Percentiles rank a stretch among this genome's conserved stretches.
phyloP scores from a whole-genome alignment of 2,888 invertebrate genomes.

The Troides helena region DNA sequence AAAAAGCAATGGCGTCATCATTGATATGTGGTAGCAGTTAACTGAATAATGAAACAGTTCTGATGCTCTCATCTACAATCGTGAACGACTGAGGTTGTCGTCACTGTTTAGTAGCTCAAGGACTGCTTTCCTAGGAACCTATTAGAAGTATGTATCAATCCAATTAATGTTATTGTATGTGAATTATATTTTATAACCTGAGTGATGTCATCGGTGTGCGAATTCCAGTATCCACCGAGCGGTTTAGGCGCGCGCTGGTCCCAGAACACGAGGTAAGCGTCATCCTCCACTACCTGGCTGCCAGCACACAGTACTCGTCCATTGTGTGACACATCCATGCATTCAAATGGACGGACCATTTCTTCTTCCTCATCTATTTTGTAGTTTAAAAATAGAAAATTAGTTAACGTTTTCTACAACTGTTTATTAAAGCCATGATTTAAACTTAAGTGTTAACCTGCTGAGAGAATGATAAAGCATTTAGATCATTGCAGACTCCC shows the following conservation, averaged over 20 bases:
- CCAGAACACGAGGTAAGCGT: constrained; percentile 90
- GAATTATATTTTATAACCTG: constrained; percentile 64
- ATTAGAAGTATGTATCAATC: no score
- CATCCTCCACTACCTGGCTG: constrained; percentile 84
- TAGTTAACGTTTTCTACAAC: background rate
- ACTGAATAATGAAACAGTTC: no score
- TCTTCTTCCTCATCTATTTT: constrained; percentile 58
- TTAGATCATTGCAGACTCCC: no score
- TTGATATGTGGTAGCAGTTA: no score
- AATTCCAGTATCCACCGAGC: constrained; percentile 90
- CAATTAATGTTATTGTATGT: no score
- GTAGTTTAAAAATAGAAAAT: background rate
- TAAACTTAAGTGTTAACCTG: no score
- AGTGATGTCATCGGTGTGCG: constrained; percentile 90
- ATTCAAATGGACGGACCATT: constrained; percentile 80
- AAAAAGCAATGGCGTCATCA: constrained; percentile 30
- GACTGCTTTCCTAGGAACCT: no score
- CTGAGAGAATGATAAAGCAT: no score
- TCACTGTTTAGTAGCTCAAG: no score
- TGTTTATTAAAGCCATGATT: background rate
- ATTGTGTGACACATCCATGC: constrained; percentile 87
- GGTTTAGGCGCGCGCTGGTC: constrained; percentile 83
- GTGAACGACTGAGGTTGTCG: no score
- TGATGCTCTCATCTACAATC: no score
- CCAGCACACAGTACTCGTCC: constrained; percentile 87